Base-by-base conservation (phyloP, 92 coral and sea anemone species). In the Phenganax stokvisi region DNA sequence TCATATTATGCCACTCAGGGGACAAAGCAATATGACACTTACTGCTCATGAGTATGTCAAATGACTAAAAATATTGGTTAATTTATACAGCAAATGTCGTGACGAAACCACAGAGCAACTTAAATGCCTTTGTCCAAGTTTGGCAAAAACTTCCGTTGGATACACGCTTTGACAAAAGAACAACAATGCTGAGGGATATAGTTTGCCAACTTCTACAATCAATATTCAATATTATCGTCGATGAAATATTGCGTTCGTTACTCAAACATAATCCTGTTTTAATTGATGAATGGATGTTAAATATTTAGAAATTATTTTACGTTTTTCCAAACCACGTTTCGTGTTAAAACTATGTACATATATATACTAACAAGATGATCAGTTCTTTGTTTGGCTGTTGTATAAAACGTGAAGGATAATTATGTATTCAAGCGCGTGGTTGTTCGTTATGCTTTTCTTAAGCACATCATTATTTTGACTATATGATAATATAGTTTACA, bases 201-300 rank as follows among this genome's bases (percentile, higher is more conserved):
- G 16, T 62, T 62, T 15, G 70, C 30, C 70, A 64, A 64, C 70
- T 64, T 37, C 17, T 64, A 10, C 13, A 16, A 68, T 68, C 54
- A 68, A 12, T 30, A 68, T 68, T 68, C 73, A 68, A 9, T 28
- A 68, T 0, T 29, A 12, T 3, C 31, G 53, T 17, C 73, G n/a
- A 52, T 51, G 30, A 66, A 10, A 68, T 20, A 68, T 68, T 30
- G 73, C 16, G 16, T 68, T 68, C 30, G 73, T 29, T 68, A 37
- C 12, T 30, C 16, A 68, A 68, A 68, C 7, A 30, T 16, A 3
- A 6, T n/a, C 70, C 17, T 37, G 73, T 68, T 68, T 12, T 68
- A 68, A 30, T 68, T 68, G 73, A 30, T 68, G 47, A 68, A 68
- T 68, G 73, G 72, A 51, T 68, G 73, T 37, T 68, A 68, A 68